Percentiles rank a stretch among this genome's conserved stretches.
phyloP scores from a whole-genome alignment of 2,888 invertebrate genomes.

The Diogma glabrata region DNA sequence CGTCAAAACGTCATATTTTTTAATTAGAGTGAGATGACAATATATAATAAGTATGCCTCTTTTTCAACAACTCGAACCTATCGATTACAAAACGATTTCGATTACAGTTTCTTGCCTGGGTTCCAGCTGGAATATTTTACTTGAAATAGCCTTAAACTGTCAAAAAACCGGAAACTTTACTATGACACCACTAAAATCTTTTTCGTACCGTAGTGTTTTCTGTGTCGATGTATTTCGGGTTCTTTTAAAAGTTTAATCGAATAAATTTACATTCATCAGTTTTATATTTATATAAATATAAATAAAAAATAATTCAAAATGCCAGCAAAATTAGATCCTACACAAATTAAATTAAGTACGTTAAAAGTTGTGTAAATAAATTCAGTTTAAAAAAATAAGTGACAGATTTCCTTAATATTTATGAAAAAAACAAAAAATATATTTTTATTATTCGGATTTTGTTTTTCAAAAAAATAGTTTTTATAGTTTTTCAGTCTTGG shows the following conservation, averaged over 20 bases:
- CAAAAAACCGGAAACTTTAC: too few species aligned
- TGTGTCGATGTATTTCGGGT: not conserved
- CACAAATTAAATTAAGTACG: conserved; percentile 96
- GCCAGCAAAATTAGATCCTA: conserved; percentile 98
- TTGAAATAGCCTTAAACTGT: not conserved
- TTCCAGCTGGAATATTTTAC: too few species aligned
- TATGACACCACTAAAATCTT: not conserved
- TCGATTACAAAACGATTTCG: too few species aligned
- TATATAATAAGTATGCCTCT: too few species aligned
- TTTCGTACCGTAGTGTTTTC: not conserved
- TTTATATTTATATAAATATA: not conserved
- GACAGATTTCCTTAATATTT: not conserved
- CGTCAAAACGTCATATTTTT: too few species aligned
- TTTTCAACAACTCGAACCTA: too few species aligned
- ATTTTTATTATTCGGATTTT: too few species aligned
- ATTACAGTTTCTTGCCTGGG: too few species aligned
- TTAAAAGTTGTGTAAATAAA: not conserved
- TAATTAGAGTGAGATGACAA: too few species aligned
- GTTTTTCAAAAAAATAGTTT: too few species aligned
- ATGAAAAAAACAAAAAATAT: too few species aligned
- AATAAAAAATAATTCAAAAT: conserved; percentile 39
- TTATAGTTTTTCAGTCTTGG: too few species aligned
- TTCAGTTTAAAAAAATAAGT: not conserved
- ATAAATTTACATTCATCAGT: not conserved
- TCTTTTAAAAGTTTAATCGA: not conserved